Conservation (phyloP, 2,113 vertebrate genomes). For the Pan paniscus region DNA sequence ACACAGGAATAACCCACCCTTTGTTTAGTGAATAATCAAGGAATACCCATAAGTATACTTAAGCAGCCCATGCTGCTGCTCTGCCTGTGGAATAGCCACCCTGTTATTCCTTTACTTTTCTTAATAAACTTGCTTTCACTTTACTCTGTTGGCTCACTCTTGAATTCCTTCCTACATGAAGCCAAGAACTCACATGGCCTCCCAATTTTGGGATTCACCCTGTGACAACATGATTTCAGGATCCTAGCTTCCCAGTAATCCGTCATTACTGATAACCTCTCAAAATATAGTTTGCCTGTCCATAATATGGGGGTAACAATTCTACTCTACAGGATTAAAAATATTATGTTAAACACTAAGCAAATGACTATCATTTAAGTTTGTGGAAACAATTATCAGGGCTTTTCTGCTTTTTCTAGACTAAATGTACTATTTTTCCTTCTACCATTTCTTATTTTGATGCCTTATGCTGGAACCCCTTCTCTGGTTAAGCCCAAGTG, state of each 20-base stretch:
- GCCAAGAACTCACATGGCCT: too few relatives aligned
- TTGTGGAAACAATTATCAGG: neutral
- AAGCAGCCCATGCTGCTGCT: too few relatives aligned
- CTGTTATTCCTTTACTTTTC: too few relatives aligned
- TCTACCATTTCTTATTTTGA: neutral
- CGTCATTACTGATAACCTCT: neutral
- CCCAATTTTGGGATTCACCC: too few relatives aligned
- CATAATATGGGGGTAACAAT: neutral
- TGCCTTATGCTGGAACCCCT: neutral
- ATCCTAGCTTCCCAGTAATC: neutral
- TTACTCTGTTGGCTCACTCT: too few relatives aligned
- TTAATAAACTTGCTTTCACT: too few relatives aligned
- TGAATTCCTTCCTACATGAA: too few relatives aligned
- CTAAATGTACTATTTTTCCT: neutral
- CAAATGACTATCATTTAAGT: neutral
- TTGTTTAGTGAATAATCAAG: too few relatives aligned
- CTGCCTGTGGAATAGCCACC: too few relatives aligned
- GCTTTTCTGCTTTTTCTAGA: neutral
- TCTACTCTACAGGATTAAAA: neutral
- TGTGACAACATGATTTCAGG: neutral
- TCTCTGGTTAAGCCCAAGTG: neutral
- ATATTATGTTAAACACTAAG: neutral
- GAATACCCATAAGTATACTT: too few relatives aligned
- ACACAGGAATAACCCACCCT: too few relatives aligned
- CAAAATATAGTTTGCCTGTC: neutral